Evolutionary conservation across 1,140 invertebrate species (phyloP), one percentile per base, ranked within the genome.

Genomic region (Dinothrombium tinctorium): DNA sequence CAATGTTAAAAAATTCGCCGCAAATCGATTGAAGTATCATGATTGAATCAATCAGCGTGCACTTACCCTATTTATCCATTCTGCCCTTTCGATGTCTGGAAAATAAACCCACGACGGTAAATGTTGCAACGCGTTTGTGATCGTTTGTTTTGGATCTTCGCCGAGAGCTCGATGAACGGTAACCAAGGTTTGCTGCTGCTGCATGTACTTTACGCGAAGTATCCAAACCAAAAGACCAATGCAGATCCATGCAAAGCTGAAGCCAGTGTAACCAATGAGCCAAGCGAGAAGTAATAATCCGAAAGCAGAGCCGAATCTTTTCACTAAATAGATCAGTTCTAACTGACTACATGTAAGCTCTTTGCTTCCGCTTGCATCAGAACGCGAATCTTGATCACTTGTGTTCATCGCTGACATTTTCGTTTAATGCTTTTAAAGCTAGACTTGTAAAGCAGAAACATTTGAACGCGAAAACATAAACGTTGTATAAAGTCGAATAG

Each of bases 171-270:
- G 78, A 20, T 80, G 75, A 41, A 80, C 68, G 46, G 72, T 69
- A 48, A 80, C 67, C 51, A 71, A 71, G 36, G 74, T 65, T 49
- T 79, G 69, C 47, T 69, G 73, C 37, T 76, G 39, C 80, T 69
- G 3, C 24, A 6, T 4, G 23, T 33, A 19, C 8, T 15, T 7
- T 9, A 19, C 8, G 7, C 33, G 49, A 81, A 65, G 31, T n/a
- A 80, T 74, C 7, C 73, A 72, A 15, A 82, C 59, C 22, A 81
- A 65, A 7, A 89, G 67, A 0, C 78, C 80, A 0, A 74, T 69
- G 44, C 87, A 67, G 1, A 90, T 64, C 82, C 83, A 90, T 19
- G 78, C 81, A 17, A 82, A 69, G 47, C 67, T 73, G 60, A 79
- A 74, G 52, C 78, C 71, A 67, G 78, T 73, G 54, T 83, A 84